phyloP scores from a whole-genome alignment of 92 coral and sea anemone genomes.

The Bergia puertoricense region DNA sequence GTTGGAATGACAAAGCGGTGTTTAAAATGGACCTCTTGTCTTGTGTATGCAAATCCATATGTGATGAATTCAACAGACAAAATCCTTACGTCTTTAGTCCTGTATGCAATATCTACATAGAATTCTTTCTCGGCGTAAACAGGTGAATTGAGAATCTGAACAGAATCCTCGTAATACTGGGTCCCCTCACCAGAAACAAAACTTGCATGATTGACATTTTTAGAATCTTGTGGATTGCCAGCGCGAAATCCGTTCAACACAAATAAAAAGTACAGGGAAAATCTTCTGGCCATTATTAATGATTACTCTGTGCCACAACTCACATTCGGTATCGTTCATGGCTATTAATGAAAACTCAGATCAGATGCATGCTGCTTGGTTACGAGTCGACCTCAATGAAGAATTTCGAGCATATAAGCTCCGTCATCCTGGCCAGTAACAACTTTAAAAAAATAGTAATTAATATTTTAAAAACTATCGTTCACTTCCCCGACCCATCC shows the following conservation, averaged over 20 bases:
- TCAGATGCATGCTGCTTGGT: constrained; percentile 27
- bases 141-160: constrained; percentile 56
- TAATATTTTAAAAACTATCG: background rate
- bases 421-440: background rate
- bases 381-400: constrained; percentile 3
- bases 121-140: constrained; percentile 53
- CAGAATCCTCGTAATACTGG: constrained; percentile 65
- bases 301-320: background rate
- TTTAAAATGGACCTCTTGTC: constrained; percentile 59
- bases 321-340: constrained; percentile 17
- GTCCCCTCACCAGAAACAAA: background rate
- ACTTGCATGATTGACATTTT: constrained; percentile 11
- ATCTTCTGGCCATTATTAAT: background rate
- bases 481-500: background rate
- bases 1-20: constrained; percentile 52
- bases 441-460: background rate
- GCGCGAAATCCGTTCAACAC: background rate
- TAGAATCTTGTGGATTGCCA: background rate
- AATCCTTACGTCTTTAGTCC: constrained; percentile 64
- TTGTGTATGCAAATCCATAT: constrained; percentile 52
- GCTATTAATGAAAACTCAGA: background rate
- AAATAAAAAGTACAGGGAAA: constrained; percentile 11
- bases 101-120: constrained; percentile 55
- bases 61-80: constrained; percentile 70
- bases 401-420: constrained; percentile 5